Percentiles rank a stretch among this genome's conserved stretches.
These are phyloP conservation scores for Penaeus indicus DNA, from an alignment of 1,140 invertebrate species.

Conservation along the genomic window DNA sequence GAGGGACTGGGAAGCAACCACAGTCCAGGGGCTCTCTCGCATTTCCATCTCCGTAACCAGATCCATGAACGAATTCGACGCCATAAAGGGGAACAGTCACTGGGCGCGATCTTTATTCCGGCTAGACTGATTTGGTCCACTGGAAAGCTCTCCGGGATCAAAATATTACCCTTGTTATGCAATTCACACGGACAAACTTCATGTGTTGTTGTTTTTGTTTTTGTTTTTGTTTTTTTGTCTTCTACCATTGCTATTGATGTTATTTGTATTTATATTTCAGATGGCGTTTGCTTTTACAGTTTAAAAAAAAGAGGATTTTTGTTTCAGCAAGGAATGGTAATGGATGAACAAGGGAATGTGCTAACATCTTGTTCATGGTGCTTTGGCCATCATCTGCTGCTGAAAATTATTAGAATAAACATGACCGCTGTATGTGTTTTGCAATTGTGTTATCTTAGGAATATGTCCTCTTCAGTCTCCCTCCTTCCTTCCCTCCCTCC, in stretches of 20 bases:
- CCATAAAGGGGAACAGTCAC: constrained; percentile 55
- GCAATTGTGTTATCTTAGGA: too few relatives aligned
- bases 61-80: constrained; percentile 46
- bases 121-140: constrained; percentile 39
- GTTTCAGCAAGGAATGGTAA: too few relatives aligned
- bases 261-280: background rate
- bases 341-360: too few relatives aligned
- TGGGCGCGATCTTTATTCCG: constrained; percentile 52
- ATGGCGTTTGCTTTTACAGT: too few relatives aligned
- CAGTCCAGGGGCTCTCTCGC: background rate
- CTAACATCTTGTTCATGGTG: too few relatives aligned
- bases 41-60: background rate
- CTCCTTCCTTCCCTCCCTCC: too few relatives aligned
- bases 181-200: background rate
- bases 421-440: too few relatives aligned
- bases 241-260: background rate
- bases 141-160: constrained; percentile 18
- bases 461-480: too few relatives aligned
- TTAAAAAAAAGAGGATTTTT: too few relatives aligned
- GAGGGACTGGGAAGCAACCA: too few relatives aligned
- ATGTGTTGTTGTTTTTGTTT: background rate
- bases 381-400: too few relatives aligned
- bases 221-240: background rate
- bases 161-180: background rate
- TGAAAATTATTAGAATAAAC: too few relatives aligned